phyloP scores from a whole-genome alignment of 2,113 vertebrate species.

The Seriola aureovittata region DNA sequence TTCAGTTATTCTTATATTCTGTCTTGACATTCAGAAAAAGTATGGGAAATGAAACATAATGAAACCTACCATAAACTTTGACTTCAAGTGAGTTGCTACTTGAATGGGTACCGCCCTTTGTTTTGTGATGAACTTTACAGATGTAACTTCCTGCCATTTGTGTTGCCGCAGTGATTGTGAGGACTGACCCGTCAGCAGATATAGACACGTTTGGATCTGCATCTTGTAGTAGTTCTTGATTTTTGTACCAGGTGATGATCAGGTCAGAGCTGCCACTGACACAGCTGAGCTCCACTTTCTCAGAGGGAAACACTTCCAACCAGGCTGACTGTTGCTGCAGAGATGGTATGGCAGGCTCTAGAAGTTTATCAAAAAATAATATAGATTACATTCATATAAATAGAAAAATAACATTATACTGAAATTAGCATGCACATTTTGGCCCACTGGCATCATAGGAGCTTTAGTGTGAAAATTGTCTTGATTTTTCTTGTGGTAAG shows the following conservation, averaged over 20 bases:
- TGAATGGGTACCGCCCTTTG: accelerated
- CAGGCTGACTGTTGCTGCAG: background rate
- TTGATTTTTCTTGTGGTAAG: background rate
- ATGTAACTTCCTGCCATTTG: conserved; percentile 2
- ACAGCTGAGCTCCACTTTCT: conserved; percentile 59
- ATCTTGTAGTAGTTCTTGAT: background rate
- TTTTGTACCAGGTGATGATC: conserved; percentile 57
- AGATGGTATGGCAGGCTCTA: conserved; percentile 39
- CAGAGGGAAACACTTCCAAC: conserved; percentile 48
- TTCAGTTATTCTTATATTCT: background rate
- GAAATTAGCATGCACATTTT: background rate
- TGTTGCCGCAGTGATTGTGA: conserved; percentile 29
- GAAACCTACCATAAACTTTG: conserved; percentile 40
- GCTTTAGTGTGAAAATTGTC: background rate
- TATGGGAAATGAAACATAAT: background rate
- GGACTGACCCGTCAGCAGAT: background rate
- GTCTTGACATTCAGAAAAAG: background rate
- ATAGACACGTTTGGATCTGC: background rate
- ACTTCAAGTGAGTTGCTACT: background rate
- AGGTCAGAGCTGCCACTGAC: conserved; percentile 37
- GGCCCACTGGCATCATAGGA: background rate
- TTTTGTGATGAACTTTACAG: conserved; percentile 60
- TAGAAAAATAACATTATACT: background rate
- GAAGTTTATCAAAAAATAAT: conserved; percentile 9
- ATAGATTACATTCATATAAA: background rate